phyloP scores from a whole-genome alignment of 2,888 invertebrate species.

The Nemurella pictetii region DNA sequence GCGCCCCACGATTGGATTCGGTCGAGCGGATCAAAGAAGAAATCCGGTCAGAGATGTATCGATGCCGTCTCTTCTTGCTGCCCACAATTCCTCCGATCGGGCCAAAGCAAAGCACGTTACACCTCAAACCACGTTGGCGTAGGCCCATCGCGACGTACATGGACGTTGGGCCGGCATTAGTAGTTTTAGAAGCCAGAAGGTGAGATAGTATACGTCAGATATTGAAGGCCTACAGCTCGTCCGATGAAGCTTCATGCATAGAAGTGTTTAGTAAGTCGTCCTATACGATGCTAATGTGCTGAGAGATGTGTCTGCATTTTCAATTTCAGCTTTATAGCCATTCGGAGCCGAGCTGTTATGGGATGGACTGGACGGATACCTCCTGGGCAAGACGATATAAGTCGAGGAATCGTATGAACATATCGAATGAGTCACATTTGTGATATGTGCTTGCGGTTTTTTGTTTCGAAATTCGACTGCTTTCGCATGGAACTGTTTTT shows the following conservation, averaged over 20 bases:
- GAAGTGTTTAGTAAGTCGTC: background rate
- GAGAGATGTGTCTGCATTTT: background rate
- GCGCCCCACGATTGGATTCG: background rate
- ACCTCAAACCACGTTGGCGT: background rate
- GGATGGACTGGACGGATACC: background rate
- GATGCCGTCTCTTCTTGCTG: background rate
- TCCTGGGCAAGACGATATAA: background rate
- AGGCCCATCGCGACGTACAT: background rate
- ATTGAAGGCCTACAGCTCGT: background rate
- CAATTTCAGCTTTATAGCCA: background rate
- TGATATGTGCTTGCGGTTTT: background rate
- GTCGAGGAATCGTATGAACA: background rate
- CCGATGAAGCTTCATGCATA: background rate
- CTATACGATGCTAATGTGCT: background rate
- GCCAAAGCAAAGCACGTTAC: too few species aligned
- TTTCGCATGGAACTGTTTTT: background rate
- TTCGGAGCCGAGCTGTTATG: too few species aligned
- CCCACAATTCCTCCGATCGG: background rate
- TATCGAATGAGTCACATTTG: background rate
- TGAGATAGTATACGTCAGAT: background rate
- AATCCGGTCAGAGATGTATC: background rate
- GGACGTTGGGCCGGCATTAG: background rate
- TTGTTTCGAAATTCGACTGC: background rate
- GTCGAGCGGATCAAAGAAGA: background rate
- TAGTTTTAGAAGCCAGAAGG: background rate